Conservation (phyloP, 2,113 vertebrate species). For the Xiphias gladius region DNA sequence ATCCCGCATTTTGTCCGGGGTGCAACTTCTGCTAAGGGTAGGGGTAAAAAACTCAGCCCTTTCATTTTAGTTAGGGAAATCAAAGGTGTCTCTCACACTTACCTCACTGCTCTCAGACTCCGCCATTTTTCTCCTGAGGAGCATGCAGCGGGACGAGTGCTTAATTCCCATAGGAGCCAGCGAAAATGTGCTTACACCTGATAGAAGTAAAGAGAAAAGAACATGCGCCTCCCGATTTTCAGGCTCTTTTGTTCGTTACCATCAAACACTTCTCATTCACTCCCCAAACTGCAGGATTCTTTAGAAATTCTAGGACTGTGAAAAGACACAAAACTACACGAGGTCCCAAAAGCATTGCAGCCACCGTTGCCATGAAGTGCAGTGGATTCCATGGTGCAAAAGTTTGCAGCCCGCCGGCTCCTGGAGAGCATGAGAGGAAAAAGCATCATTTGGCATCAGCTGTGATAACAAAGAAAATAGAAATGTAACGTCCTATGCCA, state of each 20-base stretch:
- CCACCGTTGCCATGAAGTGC: constrained; percentile 37
- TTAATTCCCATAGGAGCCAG: constrained; percentile 96
- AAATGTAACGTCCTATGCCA: constrained; percentile 31
- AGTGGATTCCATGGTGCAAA: constrained; percentile 75
- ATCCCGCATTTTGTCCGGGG: constrained; percentile 10
- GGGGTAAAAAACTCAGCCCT: neutral
- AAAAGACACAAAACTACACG: constrained; percentile 37
- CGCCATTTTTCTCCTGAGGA: constrained; percentile 98
- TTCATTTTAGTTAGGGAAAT: neutral
- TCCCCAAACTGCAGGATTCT: constrained; percentile 33
- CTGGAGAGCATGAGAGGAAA: constrained; percentile 37
- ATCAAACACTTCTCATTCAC: constrained; percentile 40
- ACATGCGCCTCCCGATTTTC: neutral
- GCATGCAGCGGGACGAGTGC: constrained; percentile 98
- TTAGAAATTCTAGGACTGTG: constrained; percentile 12
- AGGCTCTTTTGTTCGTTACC: neutral
- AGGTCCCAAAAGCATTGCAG: constrained; percentile 66
- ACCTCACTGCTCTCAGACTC: constrained; percentile 95
- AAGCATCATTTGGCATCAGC: constrained; percentile 58
- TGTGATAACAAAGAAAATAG: neutral
- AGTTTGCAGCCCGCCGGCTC: constrained; percentile 79
- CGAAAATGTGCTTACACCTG: constrained; percentile 35
- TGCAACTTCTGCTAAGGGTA: constrained; percentile 46
- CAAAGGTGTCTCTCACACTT: constrained; percentile 76
- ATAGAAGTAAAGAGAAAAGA: constrained; percentile 29